Percentiles rank a stretch among this genome's conserved stretches.
Conservation (phyloP, 2,888 invertebrate genomes). For the Euproctis similis region DNA sequence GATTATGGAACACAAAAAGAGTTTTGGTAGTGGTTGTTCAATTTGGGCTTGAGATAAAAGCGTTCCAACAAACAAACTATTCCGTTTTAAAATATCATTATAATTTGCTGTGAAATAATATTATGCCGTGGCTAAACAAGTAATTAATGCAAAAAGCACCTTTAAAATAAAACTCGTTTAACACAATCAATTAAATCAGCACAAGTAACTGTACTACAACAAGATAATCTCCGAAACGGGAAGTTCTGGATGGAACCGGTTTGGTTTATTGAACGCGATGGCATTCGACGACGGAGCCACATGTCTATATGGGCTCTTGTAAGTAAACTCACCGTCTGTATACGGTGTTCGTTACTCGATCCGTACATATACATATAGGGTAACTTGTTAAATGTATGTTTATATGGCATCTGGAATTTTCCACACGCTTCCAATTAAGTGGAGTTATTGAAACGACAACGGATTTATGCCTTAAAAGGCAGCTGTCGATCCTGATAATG, state of each 20-base stretch:
- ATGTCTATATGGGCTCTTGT: constrained; percentile 52
- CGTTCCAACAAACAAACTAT: no score
- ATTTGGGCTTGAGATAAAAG: no score
- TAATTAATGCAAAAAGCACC: no score
- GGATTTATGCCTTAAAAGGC: no score
- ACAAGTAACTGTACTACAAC: constrained; percentile 55
- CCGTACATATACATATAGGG: constrained; percentile 35
- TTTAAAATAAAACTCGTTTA: no score
- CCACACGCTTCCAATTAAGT: constrained; percentile 38
- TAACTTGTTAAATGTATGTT: constrained; percentile 46
- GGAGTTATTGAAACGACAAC: no score
- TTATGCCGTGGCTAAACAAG: no score
- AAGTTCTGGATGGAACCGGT: constrained; percentile 58
- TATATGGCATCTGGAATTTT: constrained; percentile 39
- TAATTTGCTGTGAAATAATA: no score
- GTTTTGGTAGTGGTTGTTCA: no score
- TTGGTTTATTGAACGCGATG: constrained; percentile 59
- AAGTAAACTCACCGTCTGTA: constrained; percentile 26
- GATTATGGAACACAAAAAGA: no score
- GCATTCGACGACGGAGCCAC: constrained; percentile 50
- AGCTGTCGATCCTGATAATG: no score
- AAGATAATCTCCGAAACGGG: constrained; percentile 59
- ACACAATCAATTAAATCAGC: constrained; percentile 12
- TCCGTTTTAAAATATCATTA: no score
- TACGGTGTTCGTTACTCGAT: constrained; percentile 24